A percentile compares a stretch with the other conserved stretches of the same genome.
phyloP scores from a whole-genome alignment of 35 echinoderm and acorn worm genomes.

The Hemicentrotus pulcherrimus region DNA sequence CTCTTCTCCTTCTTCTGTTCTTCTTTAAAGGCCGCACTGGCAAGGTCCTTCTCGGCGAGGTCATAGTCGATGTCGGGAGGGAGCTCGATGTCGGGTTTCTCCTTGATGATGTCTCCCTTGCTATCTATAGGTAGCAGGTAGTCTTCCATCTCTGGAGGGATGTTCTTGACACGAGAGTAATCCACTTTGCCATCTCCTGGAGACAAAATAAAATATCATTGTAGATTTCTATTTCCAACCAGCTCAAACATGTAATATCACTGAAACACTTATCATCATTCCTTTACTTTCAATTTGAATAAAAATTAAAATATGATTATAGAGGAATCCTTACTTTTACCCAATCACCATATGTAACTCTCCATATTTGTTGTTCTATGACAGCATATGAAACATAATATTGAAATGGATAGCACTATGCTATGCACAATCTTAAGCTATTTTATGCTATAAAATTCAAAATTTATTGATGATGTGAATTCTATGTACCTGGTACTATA shows the following conservation, averaged over 20 bases:
- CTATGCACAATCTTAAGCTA: too few species aligned
- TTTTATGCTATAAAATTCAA: too few species aligned
- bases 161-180: conserved; percentile 54
- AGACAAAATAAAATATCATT: neutral
- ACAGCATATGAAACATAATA: too few species aligned
- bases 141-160: conserved; percentile 61
- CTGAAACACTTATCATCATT: neutral
- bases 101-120: conserved; percentile 54
- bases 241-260: neutral
- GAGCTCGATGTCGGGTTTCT: conserved; percentile 36
- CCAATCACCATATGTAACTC: too few species aligned
- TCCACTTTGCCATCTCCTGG: conserved; percentile 54
- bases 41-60: neutral
- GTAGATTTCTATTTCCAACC: neutral
- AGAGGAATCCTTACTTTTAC: too few species aligned
- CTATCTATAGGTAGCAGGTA: conserved; percentile 85
- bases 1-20: neutral
- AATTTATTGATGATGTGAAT: too few species aligned
- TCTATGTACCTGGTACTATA: too few species aligned
- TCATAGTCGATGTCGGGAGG: conserved; percentile 19
- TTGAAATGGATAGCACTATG: too few species aligned
- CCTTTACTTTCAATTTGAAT: neutral
- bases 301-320: too few species aligned
- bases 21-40: neutral
- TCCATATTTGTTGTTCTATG: too few species aligned